Evolutionary conservation across 2,797 vertebrate genomes (phyloP).

Genomic region (Oceanodroma leucorhoa): DNA sequence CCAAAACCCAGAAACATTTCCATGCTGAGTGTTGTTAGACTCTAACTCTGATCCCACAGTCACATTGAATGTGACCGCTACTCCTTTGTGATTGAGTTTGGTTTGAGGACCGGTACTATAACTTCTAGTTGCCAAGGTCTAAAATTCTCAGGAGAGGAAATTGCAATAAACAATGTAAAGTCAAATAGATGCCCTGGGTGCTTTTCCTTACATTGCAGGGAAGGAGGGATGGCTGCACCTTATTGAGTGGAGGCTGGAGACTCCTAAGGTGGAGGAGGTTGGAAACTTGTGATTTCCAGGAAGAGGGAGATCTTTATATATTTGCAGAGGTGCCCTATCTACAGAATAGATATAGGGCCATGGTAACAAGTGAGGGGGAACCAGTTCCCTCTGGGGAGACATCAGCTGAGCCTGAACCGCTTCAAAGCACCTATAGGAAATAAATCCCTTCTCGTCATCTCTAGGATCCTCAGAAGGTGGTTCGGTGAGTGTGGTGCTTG

Average conservation of each 20-base stretch:
- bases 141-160: not conserved
- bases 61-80: fast-evolving
- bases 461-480: not conserved
- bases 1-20: not conserved
- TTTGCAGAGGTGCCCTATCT: not conserved
- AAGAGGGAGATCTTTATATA: not conserved
- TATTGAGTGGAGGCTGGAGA: not conserved
- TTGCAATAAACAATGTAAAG: not conserved
- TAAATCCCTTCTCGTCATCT: not conserved
- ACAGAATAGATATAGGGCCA: not conserved
- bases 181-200: not conserved
- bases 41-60: not conserved
- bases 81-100: not conserved
- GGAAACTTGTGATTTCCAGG: not conserved
- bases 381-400: not conserved
- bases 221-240: not conserved
- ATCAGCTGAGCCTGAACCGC: not conserved
- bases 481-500: fast-evolving
- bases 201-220: not conserved
- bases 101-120: not conserved
- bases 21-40: fast-evolving
- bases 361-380: not conserved
- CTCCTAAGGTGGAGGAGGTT: not conserved
- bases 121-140: not conserved
- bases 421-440: not conserved